Base-by-base conservation (phyloP, 2,888 invertebrate species). In the Lepetodrilus schrolli region DNA sequence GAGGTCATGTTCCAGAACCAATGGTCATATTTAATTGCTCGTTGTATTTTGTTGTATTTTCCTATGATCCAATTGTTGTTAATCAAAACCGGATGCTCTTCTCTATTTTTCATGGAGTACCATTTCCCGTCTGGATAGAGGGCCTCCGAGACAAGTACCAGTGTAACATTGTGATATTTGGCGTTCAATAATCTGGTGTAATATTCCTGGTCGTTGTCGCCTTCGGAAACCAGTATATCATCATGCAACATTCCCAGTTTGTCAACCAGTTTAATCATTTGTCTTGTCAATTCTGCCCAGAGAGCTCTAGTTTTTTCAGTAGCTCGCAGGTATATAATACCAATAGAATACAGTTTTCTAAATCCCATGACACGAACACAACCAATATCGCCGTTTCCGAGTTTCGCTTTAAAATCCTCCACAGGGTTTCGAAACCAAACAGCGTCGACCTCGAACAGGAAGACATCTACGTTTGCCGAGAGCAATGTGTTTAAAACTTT, bases 1-100 rank as follows among this genome's bases (percentile, higher is more conserved):
- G n/a, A n/a, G n/a, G n/a, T n/a, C n/a, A n/a, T n/a, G n/a, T 78
- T 77, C 48, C 82, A 74, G 76, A 85, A 85, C 85, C 85, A 85
- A 58, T 85, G 85, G n/a, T 80, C 80, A 80, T 80, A 85, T 38
- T 79, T 73, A 66, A 82, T 82, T 7, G 85, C 85, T 51, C 85
- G 51, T 2, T 73, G 71, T 21, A 80, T 77, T 73, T 85, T 85
- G 4, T 47, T 77, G 8, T 51, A 30, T 36, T 84, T 83, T 10
- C 84, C 84, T 17, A 78, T 26, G 0, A 83, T 77, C 84, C 84
- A 85, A 65, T 85, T 84, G 73, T 84, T 84, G 74, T 84, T 82
- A 43, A 85, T 80, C 20, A 85, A 70, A n/a, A 80, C 47, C 0
- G 83, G 83, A 13, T 74, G 75, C 23, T 78, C 50, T n/a, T 75